Evolutionary conservation across 2,113 vertebrate species (phyloP).

Genomic region (Talpa occidentalis): DNA sequence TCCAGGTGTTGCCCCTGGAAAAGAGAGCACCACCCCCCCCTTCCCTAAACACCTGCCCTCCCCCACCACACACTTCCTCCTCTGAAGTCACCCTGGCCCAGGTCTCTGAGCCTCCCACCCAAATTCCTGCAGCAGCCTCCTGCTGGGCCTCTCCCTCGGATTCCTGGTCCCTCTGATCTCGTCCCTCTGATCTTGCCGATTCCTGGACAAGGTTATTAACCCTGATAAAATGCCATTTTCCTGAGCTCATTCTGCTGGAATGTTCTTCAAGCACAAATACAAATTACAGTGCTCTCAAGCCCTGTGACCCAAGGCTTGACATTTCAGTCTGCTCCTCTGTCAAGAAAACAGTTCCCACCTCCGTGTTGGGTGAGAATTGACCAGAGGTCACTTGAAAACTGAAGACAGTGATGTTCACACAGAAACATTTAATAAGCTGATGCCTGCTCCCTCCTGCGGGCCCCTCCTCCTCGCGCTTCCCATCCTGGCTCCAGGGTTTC

Average conservation of each 20-base stretch:
- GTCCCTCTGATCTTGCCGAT: not conserved
- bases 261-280: no score
- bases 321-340: fast-evolving
- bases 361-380: fast-evolving
- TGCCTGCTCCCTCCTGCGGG: no score
- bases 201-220: not conserved
- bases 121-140: not conserved
- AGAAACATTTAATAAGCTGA: fast-evolving
- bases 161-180: not conserved
- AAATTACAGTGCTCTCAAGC: not conserved
- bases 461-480: no score
- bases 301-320: not conserved
- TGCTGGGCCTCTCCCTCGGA: not conserved
- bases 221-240: not conserved
- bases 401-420: not conserved
- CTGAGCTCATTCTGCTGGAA: not conserved
- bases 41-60: not conserved
- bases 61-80: fast-evolving
- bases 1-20: not conserved
- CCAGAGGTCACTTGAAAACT: no score
- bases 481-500: no score
- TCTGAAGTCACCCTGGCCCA: fast-evolving
- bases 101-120: not conserved
- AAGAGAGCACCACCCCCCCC: not conserved
- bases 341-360: not conserved